Base-by-base conservation (phyloP, 2,797 vertebrate genomes). In the Gymnocypris eckloni region DNA sequence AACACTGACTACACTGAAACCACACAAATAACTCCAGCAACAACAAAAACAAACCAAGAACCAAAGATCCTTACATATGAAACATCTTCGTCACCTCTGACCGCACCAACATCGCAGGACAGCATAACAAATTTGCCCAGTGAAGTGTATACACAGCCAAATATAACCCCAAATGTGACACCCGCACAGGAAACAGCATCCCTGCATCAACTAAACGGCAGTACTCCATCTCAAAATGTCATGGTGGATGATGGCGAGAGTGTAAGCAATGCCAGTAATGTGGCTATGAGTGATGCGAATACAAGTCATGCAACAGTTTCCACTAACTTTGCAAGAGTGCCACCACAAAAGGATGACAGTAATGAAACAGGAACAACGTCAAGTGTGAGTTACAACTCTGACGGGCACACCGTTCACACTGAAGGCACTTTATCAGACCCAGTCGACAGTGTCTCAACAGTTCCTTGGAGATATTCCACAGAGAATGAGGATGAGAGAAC, bases 281-380 rank as follows among this genome's bases (percentile, higher is more conserved):
- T 61, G 13, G 45, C 28, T 13, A 20, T 41, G 52, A 72, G 33
- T 5, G 13, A 56, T n/a, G 54, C 7, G 0, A 43, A 71, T 25
- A 25, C 79, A 81, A 54, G 8, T 22, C 20, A 45, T 11, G 12
- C 67, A 72, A 72, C 56, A 15, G 56, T 76, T 45, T 67, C 69
- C 50, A 33, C 50, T 48, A 80, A 82, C 25, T 72, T 25, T 43
- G 12, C 6, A 28, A 45, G 56, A 59, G n/a, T 78, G 4, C 13
- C 9, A 4, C 18, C n/a, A 2, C n/a, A 43, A 39, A 72, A 18
- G 28, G 25, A 43, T 2, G 37, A 79, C 61, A 43, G 64, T 39
- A 20, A n/a, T 20, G 64, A 83, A 79, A 89, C 85, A 50, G 22
- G 79, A 89, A 87, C 48, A 6, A 13, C 1, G 25, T 18, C 81